These are phyloP conservation scores for Zapus hudsonius DNA, from an alignment of 2,113 vertebrate species.

Conservation along the genomic window DNA sequence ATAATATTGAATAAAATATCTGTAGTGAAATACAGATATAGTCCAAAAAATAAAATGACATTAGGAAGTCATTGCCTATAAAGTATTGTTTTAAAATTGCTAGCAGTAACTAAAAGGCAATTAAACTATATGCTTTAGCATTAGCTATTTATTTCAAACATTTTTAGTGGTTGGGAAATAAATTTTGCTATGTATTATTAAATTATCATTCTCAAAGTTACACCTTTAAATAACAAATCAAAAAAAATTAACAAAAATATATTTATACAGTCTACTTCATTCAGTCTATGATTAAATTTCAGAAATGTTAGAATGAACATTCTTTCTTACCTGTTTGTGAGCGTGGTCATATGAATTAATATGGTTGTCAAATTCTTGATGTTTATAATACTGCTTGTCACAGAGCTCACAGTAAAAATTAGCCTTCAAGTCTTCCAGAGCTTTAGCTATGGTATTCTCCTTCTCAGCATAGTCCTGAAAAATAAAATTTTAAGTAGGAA, in stretches of 20 bases:
- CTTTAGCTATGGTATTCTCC: conserved; percentile 90
- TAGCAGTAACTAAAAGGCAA: too few relatives aligned
- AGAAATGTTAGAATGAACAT: not conserved
- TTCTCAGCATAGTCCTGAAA: conserved; percentile 91
- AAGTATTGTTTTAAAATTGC: conserved; percentile 46
- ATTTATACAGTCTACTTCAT: not conserved
- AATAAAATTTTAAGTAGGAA: conserved; percentile 54
- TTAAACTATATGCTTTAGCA: not conserved
- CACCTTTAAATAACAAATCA: not conserved
- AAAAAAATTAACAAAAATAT: not conserved
- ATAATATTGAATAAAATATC: not conserved
- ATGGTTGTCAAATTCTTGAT: conserved; percentile 99
- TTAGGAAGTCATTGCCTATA: not conserved
- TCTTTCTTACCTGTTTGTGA: conserved; percentile 94
- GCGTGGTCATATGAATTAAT: conserved; percentile 99
- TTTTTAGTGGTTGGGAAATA: not conserved
- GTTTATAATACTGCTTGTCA: conserved; percentile 97
- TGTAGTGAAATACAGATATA: too few relatives aligned
- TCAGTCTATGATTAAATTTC: not conserved
- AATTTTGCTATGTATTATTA: not conserved
- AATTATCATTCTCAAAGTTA: not conserved
- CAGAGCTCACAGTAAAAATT: conserved; percentile 98
- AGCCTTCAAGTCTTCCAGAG: conserved; percentile 92
- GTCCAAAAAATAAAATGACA: too few relatives aligned
- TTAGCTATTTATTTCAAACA: not conserved